Percentiles rank a stretch among this genome's conserved stretches.
Evolutionary conservation across 2,113 vertebrate genomes (phyloP).

Genomic region (Microtus richardsoni): DNA sequence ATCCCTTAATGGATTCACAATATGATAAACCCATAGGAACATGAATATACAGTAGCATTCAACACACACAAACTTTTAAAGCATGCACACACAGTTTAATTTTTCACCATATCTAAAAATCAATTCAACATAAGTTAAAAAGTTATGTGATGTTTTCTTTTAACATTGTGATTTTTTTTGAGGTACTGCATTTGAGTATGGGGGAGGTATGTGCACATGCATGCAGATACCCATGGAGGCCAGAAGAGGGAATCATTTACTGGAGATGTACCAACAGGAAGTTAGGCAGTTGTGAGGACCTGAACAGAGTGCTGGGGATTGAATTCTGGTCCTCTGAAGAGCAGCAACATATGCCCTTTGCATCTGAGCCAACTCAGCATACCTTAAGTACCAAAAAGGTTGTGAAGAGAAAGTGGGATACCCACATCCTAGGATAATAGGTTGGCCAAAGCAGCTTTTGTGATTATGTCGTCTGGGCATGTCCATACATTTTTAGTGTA

Average conservation of each 20-base stretch:
- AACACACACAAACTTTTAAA: neutral
- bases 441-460: neutral
- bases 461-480: neutral
- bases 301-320: neutral
- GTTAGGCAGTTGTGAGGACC: neutral
- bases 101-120: neutral
- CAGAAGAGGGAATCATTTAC: neutral
- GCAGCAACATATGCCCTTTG: neutral
- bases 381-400: neutral
- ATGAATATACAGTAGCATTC: neutral
- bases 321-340: no score
- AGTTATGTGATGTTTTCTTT: neutral
- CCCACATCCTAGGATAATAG: neutral
- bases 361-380: neutral
- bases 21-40: neutral
- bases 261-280: neutral
- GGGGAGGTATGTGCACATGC: neutral
- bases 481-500: neutral
- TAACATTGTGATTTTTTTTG: neutral
- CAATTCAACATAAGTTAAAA: no score
- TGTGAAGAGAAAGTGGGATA: neutral
- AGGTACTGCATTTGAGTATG: no score
- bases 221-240: neutral
- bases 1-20: neutral
- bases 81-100: neutral